A percentile compares a stretch with the other conserved stretches of the same genome.
phyloP scores from a whole-genome alignment of 2,888 invertebrate genomes.

The Andrena camellia region DNA sequence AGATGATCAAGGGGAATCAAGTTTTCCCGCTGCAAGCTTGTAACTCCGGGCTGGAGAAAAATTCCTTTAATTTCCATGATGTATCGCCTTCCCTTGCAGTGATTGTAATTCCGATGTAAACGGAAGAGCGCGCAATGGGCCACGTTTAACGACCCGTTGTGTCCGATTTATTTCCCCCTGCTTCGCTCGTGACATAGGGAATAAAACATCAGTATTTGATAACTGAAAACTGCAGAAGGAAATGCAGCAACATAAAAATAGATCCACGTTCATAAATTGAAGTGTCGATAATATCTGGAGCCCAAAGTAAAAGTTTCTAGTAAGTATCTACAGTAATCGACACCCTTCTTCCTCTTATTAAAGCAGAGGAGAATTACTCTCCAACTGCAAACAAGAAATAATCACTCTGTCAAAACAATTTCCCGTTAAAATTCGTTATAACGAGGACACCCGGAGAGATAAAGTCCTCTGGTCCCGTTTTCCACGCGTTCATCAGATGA shows the following conservation, averaged over 20 bases:
- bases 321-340: not conserved
- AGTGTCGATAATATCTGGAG: too few species aligned
- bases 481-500: constrained; percentile 9
- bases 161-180: constrained; percentile 1
- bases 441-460: not conserved
- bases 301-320: too few species aligned
- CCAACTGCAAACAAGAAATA: not conserved
- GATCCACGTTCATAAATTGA: too few species aligned
- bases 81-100: not conserved
- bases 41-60: not conserved
- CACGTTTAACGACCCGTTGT: constrained; percentile 5
- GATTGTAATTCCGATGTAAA: constrained; percentile 24
- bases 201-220: not conserved
- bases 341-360: not conserved
- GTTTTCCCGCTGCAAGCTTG: constrained; percentile 1
- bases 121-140: not conserved
- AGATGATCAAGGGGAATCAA: constrained; percentile 31
- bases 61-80: constrained; percentile 35
- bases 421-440: not conserved
- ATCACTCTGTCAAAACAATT: too few species aligned
- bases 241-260: too few species aligned
- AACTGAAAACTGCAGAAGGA: not conserved
- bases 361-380: not conserved
- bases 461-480: not conserved
- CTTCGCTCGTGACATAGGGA: not conserved